These are phyloP conservation scores for Sebastes taczanowskii DNA, from an alignment of 2,797 vertebrate genomes.

Conservation along the genomic window DNA sequence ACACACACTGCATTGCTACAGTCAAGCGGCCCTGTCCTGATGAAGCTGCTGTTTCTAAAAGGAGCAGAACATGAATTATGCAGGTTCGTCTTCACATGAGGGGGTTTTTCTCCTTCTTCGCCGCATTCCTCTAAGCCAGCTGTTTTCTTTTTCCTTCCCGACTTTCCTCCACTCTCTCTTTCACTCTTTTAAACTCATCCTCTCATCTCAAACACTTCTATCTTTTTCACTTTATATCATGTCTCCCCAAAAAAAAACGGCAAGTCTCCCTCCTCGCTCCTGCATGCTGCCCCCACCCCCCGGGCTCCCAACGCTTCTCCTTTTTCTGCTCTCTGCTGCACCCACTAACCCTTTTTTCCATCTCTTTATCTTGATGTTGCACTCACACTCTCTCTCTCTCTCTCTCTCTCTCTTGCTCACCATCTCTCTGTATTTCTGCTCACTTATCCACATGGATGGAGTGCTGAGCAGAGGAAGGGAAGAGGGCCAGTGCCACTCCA, in stretches of 20 bases:
- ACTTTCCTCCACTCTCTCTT: slow-evolving; percentile 38
- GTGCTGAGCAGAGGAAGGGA: slow-evolving; percentile 51
- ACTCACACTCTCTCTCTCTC: neutral
- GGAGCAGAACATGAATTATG: slow-evolving; percentile 87
- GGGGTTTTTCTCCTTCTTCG: slow-evolving; percentile 64
- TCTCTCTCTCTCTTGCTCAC: neutral
- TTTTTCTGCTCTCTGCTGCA: slow-evolving; percentile 51
- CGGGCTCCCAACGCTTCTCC: slow-evolving; percentile 17
- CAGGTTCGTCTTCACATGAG: slow-evolving; percentile 81
- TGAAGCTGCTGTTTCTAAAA: slow-evolving; percentile 87
- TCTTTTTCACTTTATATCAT: slow-evolving; percentile 50
- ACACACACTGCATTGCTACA: slow-evolving; percentile 68
- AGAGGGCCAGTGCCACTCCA: slow-evolving; percentile 39
- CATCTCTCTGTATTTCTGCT: slow-evolving; percentile 32
- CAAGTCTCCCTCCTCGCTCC: slow-evolving; percentile 15
- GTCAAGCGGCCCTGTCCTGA: slow-evolving; percentile 83
- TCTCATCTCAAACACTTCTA: slow-evolving; percentile 63
- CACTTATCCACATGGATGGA: slow-evolving; percentile 44
- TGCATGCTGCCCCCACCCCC: slow-evolving; percentile 10
- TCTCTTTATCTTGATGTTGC: slow-evolving; percentile 49
- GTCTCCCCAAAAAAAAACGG: slow-evolving; percentile 9
- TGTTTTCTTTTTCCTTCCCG: slow-evolving; percentile 67
- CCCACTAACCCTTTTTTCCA: slow-evolving; percentile 48
- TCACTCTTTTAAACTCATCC: slow-evolving; percentile 58
- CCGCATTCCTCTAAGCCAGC: slow-evolving; percentile 76